Evolutionary conservation across 2,797 vertebrate species (phyloP), one percentile per base, ranked within the genome.

Genomic region (Astyanax mexicanus): DNA sequence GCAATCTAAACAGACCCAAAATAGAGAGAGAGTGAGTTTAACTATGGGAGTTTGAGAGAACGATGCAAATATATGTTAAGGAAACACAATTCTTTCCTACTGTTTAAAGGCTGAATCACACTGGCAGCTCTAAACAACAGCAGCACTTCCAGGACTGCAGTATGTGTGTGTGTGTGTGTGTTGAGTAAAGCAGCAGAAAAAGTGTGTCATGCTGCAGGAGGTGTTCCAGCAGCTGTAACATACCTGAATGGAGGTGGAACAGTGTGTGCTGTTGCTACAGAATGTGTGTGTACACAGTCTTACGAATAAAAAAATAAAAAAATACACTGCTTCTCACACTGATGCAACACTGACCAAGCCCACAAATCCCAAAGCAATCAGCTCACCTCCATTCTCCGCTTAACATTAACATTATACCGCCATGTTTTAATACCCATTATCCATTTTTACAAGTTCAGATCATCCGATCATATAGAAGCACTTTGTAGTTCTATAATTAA

Each of bases 71-170:
- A 1, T 0, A 17, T 64, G 21, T 1, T 35, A 29, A 64, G 40
- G 61, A 44, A 64, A 64, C 7, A 42, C 3, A 38, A 44, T 62
- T 40, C 21, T n/a, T n/a, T n/a, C n/a, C n/a, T n/a, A n/a, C 12
- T 25, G 38, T 42, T 38, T 64, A 32, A 58, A 29, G 6, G n/a
- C 40, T 40, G 19, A 51, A 61, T 25, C 15, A 44, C n/a, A 74
- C 37, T 68, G 58, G 65, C 57, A 38, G 66, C 49, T 27, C 23
- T 66, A 67, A 75, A 61, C 72, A 29, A 66, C 45, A 76, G 44
- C 58, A 25, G 37, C 55, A 67, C 68, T 73, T 70, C 25, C 55
- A 55, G 62, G 25, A 55, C 60, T 27, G 25, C 12, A 47, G 71
- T 29, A 62, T 3, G 12, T 62, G 5, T 49, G 12, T 47, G 71